These are phyloP conservation scores for Gryllus bimaculatus DNA, from an alignment of 1,140 invertebrate species.

Conservation along the genomic window DNA sequence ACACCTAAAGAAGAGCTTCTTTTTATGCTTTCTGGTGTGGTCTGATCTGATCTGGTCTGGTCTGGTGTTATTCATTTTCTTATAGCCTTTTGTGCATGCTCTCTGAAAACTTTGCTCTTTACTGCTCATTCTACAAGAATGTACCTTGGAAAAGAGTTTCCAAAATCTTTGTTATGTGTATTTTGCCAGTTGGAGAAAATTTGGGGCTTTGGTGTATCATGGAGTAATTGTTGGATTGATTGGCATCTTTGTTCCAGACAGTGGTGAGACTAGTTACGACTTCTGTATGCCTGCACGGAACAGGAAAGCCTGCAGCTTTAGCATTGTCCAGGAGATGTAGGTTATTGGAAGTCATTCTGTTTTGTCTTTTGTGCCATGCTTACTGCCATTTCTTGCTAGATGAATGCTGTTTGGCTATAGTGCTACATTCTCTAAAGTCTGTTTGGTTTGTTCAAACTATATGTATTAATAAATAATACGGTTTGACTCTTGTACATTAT, in stretches of 20 bases:
- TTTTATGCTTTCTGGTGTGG: background rate
- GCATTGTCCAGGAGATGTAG: slow-evolving; percentile 3
- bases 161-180: background rate
- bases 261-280: slow-evolving; percentile 3
- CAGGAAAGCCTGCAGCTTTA: background rate
- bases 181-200: background rate
- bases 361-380: slow-evolving; percentile 1
- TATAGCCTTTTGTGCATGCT: background rate
- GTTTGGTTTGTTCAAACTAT: background rate
- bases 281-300: background rate
- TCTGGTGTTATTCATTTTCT: background rate
- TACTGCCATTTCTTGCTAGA: background rate
- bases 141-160: background rate
- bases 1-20: background rate
- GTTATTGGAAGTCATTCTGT: background rate
- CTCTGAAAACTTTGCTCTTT: background rate
- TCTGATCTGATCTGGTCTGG: background rate
- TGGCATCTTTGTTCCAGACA: slow-evolving; percentile 3
- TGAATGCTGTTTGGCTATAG: background rate
- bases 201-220: background rate
- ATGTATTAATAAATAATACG: too few species aligned
- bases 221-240: slow-evolving; percentile 1
- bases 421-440: background rate
- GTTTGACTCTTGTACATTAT: too few species aligned
- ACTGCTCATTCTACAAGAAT: background rate